phyloP scores from a whole-genome alignment of 1,140 invertebrate genomes.

The Dendrolimus kikuchii region DNA sequence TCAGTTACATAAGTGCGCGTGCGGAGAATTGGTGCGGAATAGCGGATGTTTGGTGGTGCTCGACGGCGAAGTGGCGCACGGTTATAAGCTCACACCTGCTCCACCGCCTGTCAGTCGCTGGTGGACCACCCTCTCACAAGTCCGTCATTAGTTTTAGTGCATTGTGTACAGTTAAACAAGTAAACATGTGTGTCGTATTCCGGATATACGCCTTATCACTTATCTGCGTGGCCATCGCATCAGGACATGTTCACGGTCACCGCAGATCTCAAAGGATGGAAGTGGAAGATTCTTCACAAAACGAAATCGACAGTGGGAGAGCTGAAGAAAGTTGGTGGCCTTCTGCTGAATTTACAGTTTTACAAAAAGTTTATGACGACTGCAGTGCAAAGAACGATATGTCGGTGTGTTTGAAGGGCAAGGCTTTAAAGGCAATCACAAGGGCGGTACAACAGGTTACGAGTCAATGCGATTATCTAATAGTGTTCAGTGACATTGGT shows the following conservation, averaged over 20 bases:
- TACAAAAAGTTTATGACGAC: slow-evolving; percentile 75
- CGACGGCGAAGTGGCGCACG: slow-evolving; percentile 53
- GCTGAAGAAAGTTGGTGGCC: slow-evolving; percentile 70
- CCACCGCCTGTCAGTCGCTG: slow-evolving; percentile 58
- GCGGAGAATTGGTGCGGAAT: slow-evolving; percentile 72
- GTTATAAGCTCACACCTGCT: slow-evolving; percentile 66
- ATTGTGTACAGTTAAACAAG: slow-evolving; percentile 40
- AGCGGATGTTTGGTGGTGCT: slow-evolving; percentile 68
- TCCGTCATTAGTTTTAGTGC: slow-evolving; percentile 48
- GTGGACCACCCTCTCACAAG: slow-evolving; percentile 55
- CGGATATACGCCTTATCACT: slow-evolving; percentile 58
- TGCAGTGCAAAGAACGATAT: slow-evolving; percentile 74
- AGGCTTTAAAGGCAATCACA: slow-evolving; percentile 70
- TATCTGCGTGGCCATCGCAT: slow-evolving; percentile 50
- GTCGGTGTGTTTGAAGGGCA: slow-evolving; percentile 73
- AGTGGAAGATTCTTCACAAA: slow-evolving; percentile 47
- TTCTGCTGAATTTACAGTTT: slow-evolving; percentile 65
- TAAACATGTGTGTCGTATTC: slow-evolving; percentile 60
- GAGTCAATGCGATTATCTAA: slow-evolving; percentile 18
- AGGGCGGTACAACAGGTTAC: slow-evolving; percentile 73
- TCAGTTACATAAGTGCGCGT: slow-evolving; percentile 72
- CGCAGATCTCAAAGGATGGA: slow-evolving; percentile 61
- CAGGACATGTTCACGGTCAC: slow-evolving; percentile 52
- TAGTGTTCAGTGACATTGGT: slow-evolving; percentile 19
- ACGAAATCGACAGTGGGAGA: slow-evolving; percentile 65